Base-by-base conservation (phyloP, 2,797 vertebrate species). In the Meriones psammophilus region DNA sequence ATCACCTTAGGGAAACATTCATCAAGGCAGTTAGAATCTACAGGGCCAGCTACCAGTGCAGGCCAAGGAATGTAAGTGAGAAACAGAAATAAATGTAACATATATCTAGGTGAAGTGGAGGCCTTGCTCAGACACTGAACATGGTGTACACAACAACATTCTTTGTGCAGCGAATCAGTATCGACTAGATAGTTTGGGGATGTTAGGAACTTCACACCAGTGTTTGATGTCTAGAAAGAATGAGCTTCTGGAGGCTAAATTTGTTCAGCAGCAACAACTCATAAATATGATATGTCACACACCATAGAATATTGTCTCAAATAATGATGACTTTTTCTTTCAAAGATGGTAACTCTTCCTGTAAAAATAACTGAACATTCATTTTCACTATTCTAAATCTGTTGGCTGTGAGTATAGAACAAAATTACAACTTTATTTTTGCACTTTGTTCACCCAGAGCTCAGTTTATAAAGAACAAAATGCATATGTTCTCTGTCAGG, bases 381-480 rank as follows among this genome's bases (percentile, higher is more conserved):
- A 7, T 46, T 86, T 30, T 68, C 18, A 84, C 91, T 42, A 62
- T 64, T 88, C 42, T 66, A 77, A 95, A 73, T 74, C 33, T 94
- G 60, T 30, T 93, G 2, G 88, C 83, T 1, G 20, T 54, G 39
- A 28, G 66, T n/a, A 36, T 50, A 36, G 5, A 90, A 26, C 81
- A 85, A 96, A 68, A 46, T 33, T 17, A 62, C 87, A 64, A 71
- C 8, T 69, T 94, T 3, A 42, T 81, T 88, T 74, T 89, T 86
- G 3, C 60, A 79, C 28, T 42, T 87, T 68, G 26, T 84, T 91
- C 76, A 56, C 5, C 22, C 12, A 90, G 66, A 93, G 3, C 26
- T 36, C 33, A 18, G 8, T 86, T 95, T 84, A 30, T n/a, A 15
- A 3, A 56, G 36, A 92, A 81, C 22, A 79, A 81, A 93, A 81